These are phyloP conservation scores for Campylomormyrus numenius DNA, from an alignment of 2,113 vertebrate species.

Conservation along the genomic window DNA sequence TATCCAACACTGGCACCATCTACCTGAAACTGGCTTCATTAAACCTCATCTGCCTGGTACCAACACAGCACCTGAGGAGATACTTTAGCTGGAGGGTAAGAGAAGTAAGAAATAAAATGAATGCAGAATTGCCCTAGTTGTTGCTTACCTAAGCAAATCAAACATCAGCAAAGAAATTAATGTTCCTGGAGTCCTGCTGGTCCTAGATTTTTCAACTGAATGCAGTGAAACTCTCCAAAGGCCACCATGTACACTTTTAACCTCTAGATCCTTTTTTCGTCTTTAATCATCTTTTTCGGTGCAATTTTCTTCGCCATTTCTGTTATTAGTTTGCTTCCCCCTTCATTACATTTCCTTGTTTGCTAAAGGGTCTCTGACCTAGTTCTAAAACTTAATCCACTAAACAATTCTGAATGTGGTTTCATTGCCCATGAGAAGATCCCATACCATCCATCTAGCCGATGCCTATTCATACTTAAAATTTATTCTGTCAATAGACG, in stretches of 20 bases:
- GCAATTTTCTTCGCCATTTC: neutral
- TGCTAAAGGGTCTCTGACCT: neutral
- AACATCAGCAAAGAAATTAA: neutral
- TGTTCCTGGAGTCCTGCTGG: neutral
- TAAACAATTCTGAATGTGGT: neutral
- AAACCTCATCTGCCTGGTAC: neutral
- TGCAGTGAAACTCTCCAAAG: neutral
- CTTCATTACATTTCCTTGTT: neutral
- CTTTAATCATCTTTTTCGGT: neutral
- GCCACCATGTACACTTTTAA: neutral
- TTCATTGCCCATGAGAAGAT: neutral
- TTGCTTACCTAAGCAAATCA: neutral
- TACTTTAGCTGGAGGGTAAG: neutral
- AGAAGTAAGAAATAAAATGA: neutral
- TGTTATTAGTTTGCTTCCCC: neutral
- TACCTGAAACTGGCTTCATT: neutral
- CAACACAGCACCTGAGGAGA: neutral
- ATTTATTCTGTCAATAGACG: neutral
- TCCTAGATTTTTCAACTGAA: neutral
- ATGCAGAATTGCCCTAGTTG: neutral
- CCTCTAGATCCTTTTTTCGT: neutral
- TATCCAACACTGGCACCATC: neutral
- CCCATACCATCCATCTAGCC: neutral
- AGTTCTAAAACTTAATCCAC: neutral
- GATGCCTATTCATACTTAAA: neutral